phyloP scores from a whole-genome alignment of 2,797 vertebrate genomes.

The Peromyscus melanophrys region DNA sequence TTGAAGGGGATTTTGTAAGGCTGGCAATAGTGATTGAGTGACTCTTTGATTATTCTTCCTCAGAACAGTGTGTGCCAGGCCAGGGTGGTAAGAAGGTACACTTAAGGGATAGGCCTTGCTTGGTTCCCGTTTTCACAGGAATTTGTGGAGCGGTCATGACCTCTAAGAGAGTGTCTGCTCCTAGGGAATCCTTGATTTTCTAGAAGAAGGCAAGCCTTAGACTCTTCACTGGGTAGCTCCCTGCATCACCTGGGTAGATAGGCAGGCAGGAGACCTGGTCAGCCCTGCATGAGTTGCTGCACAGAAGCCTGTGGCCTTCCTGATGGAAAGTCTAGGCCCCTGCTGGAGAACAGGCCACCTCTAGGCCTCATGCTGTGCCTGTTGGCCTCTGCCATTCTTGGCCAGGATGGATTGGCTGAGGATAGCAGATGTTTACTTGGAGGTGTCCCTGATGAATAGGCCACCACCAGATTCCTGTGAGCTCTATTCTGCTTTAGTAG shows the following conservation, averaged over 20 bases:
- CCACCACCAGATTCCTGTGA: neutral
- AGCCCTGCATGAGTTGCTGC: neutral
- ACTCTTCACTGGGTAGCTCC: neutral
- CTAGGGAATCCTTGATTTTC: neutral
- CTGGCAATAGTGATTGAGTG: neutral
- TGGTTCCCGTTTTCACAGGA: neutral
- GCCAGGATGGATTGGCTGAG: neutral
- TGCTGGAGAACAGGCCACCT: neutral
- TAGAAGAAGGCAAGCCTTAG: slow-evolving; percentile 6
- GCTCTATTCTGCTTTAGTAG: neutral
- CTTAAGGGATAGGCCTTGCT: neutral
- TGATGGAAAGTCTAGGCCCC: no score
- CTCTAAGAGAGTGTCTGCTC: neutral
- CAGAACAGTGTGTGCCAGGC: neutral
- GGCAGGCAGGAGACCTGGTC: neutral
- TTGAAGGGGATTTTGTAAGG: neutral
- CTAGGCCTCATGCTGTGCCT: neutral
- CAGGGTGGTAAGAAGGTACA: neutral
- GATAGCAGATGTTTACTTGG: neutral
- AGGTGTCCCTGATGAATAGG: neutral
- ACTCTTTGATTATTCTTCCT: neutral
- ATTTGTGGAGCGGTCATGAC: neutral
- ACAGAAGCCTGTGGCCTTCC: neutral
- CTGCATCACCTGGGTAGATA: neutral
- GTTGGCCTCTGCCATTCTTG: neutral